A percentile compares a stretch with the other conserved stretches of the same genome.
Conservation (phyloP, 2,888 invertebrate species). For the Cremastinae sp. region DNA sequence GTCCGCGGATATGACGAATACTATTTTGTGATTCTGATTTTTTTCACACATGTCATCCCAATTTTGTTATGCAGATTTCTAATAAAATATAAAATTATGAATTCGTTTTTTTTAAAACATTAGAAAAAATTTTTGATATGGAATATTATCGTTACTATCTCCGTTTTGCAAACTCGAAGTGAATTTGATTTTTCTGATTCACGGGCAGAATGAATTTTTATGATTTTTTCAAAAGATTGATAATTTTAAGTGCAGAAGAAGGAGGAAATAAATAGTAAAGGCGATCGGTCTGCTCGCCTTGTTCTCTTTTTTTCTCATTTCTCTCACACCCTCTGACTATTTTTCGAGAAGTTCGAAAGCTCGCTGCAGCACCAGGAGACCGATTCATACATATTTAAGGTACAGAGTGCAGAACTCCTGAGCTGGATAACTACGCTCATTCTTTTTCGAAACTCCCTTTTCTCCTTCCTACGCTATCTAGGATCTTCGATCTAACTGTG, state of each 20-base stretch:
- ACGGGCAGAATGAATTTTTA: too few relatives aligned
- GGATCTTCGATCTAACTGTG: slow-evolving; percentile 40
- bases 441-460: slow-evolving; percentile 51
- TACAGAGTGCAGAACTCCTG: slow-evolving; percentile 55
- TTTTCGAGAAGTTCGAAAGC: slow-evolving; percentile 37
- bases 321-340: neutral
- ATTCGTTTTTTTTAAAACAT: slow-evolving; percentile 7
- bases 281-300: slow-evolving; percentile 15
- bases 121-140: too few relatives aligned
- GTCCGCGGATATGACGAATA: too few relatives aligned
- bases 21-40: too few relatives aligned
- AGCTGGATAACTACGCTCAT: slow-evolving; percentile 66
- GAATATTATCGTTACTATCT: too few relatives aligned
- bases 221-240: neutral
- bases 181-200: too few relatives aligned
- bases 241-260: neutral
- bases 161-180: too few relatives aligned
- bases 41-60: too few relatives aligned
- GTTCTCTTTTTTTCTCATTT: slow-evolving; percentile 16
- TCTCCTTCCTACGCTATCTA: slow-evolving; percentile 18
- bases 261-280: slow-evolving; percentile 11
- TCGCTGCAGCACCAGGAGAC: slow-evolving; percentile 36
- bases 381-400: slow-evolving; percentile 72
- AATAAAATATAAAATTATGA: too few relatives aligned
- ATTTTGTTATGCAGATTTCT: too few relatives aligned